Evolutionary conservation across 23 tunicate species (phyloP).

Genomic region (Diplosoma virens): DNA sequence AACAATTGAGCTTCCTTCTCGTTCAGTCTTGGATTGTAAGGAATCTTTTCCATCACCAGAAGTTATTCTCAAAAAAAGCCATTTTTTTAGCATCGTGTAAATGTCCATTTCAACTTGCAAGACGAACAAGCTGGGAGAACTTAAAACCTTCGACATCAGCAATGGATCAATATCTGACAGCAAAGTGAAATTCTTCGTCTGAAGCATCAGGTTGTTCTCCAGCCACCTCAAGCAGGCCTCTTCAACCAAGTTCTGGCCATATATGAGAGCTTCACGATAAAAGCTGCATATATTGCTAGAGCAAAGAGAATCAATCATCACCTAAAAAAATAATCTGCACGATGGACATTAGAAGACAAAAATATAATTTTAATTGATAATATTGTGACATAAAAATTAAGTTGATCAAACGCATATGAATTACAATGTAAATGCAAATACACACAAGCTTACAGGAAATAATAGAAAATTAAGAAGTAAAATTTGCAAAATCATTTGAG

Average conservation of each 20-base stretch:
- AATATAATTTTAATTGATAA: not conserved
- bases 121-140: conserved; percentile 78
- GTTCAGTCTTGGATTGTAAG: not conserved
- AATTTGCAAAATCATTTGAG: no score
- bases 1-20: conserved; percentile 17
- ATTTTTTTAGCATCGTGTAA: conserved; percentile 83
- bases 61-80: conserved; percentile 57
- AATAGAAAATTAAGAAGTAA: no score
- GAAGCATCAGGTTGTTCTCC: conserved; percentile 85
- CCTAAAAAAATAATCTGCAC: conserved; percentile 14
- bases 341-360: not conserved
- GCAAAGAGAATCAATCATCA: conserved; percentile 61
- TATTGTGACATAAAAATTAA: no score
- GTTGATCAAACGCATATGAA: no score
- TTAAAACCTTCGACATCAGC: conserved; percentile 55
- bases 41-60: not conserved
- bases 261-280: conserved; percentile 63
- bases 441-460: no score
- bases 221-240: conserved; percentile 75
- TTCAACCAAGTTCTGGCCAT: conserved; percentile 80
- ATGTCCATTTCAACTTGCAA: conserved; percentile 99
- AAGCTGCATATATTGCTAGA: conserved; percentile 59
- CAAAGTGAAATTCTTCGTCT: conserved; percentile 2
- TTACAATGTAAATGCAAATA: no score
- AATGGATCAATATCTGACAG: conserved; percentile 47